Conservation (phyloP, 2,797 vertebrate species). For the Schizopygopsis pylzovi region DNA sequence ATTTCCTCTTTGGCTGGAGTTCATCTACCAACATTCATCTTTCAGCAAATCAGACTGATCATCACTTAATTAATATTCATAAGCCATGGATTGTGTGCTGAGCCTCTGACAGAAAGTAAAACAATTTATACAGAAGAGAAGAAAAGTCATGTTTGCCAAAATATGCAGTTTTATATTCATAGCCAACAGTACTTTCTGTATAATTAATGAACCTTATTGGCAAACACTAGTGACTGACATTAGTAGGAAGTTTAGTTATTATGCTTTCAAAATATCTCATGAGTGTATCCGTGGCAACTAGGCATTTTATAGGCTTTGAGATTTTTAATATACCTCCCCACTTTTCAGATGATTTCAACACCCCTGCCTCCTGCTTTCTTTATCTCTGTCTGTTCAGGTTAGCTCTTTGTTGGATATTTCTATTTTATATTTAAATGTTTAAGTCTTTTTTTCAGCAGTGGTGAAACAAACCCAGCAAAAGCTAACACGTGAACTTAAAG, state of each 20-base stretch:
- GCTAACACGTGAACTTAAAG: background rate
- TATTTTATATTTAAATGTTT: conserved; percentile 7
- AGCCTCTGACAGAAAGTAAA: background rate
- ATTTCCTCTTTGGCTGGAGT: background rate
- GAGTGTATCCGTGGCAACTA: conserved; percentile 4
- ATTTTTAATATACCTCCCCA: conserved; percentile 22
- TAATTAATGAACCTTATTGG: conserved; percentile 16
- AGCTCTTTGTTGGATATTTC: conserved; percentile 30
- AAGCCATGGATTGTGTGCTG: background rate
- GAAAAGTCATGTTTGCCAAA: background rate
- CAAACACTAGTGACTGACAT: background rate
- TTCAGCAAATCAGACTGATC: background rate
- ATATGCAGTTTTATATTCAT: background rate
- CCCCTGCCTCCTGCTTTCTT: conserved; percentile 16
- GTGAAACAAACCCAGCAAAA: background rate
- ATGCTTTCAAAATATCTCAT: conserved; percentile 18
- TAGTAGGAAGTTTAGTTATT: conserved; percentile 7
- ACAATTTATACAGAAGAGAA: background rate
- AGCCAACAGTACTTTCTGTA: background rate
- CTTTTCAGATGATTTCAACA: conserved; percentile 9
- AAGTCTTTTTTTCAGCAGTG: background rate
- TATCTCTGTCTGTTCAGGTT: conserved; percentile 43
- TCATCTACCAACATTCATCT: background rate
- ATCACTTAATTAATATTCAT: conserved; percentile 15
- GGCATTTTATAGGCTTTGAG: conserved; percentile 13